Base-by-base conservation (phyloP, 2,113 vertebrate species). In the Talpa occidentalis region DNA sequence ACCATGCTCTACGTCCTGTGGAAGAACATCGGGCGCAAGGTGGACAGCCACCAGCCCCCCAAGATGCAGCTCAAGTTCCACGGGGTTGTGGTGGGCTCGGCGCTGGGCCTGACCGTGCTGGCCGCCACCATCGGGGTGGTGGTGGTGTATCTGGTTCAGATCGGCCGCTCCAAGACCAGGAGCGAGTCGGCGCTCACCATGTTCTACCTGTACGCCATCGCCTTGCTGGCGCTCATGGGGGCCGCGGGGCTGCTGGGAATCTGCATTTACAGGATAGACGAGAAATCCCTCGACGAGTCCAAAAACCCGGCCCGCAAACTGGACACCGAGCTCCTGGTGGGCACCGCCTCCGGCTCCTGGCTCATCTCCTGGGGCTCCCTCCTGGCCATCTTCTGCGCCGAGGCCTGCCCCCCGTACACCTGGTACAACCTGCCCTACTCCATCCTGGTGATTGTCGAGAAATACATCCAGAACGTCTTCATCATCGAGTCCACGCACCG, bases 301-400 rank as follows among this genome's bases (percentile, higher is more conserved):
- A 98, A 99, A 90, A 99, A 99, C 96, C 99, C 99, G 0, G 99
- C 99, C 16, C 98, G 99, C 74, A 98, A 99, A 85, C 98, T 99
- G 94, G 99, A 99, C 76, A 98, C 98, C 0, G 99, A 99, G 77
- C 98, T 99, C 54, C 96, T 99, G 92, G 99, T 99, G 92, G 99
- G 99, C 77, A 99, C 99, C 0, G 99, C 99, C 0, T 98, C 99
- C 0, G 99, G 99, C 44, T 99, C 99, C 85, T 99, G 99, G 99
- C 98, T 99, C 28, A 98, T 99, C 87, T 99, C 99, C n/a, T 99
- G 99, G 99, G 99, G 99, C 94, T 99, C 99, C 0, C 97, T 99
- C 60, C 97, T 99, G 0, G 99, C 99, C 21, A 98, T 99, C 21
- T 93, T 98, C 26, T 99, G 98, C 19, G 98, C 99, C 1, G 87